A percentile compares a stretch with the other conserved stretches of the same genome.
phyloP scores from a whole-genome alignment of 1,140 invertebrate species.

The Chelonus insularis region DNA sequence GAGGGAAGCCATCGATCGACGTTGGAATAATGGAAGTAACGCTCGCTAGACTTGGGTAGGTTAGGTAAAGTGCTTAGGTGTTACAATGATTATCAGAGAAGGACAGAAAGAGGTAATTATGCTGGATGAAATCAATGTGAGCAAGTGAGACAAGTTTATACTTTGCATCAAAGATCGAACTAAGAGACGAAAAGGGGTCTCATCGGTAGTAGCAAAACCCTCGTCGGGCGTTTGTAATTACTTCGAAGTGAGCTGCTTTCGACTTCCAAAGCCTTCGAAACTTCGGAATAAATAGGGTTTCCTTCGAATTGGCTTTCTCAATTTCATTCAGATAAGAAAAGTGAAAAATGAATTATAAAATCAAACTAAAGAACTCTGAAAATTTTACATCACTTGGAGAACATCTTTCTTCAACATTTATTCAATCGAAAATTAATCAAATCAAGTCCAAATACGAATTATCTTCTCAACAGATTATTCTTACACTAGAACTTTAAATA shows the following conservation, averaged over 20 bases:
- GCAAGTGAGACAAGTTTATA: conserved; percentile 49
- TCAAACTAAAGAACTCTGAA: not conserved
- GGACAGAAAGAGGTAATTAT: conserved; percentile 60
- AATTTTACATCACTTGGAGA: too few relatives aligned
- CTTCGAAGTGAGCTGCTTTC: conserved; percentile 58
- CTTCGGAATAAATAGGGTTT: conserved; percentile 59
- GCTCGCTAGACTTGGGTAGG: conserved; percentile 51
- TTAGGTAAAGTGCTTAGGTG: conserved; percentile 58
- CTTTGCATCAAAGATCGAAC: conserved; percentile 44
- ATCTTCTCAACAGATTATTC: too few relatives aligned
- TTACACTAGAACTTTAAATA: too few relatives aligned
- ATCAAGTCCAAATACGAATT: too few relatives aligned
- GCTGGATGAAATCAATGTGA: conserved; percentile 54
- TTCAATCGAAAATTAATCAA: too few relatives aligned
- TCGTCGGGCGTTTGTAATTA: conserved; percentile 52
- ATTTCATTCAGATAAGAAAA: conserved; percentile 11
- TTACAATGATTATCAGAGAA: conserved; percentile 62
- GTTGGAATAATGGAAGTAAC: conserved; percentile 43
- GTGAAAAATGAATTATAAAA: not conserved
- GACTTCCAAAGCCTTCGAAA: conserved; percentile 58
- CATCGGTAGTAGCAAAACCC: conserved; percentile 22
- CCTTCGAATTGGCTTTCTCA: conserved; percentile 28
- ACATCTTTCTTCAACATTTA: too few relatives aligned
- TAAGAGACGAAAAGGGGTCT: conserved; percentile 41
- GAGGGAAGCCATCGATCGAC: conserved; percentile 40